Evolutionary conservation across 1,140 invertebrate genomes (phyloP).

Genomic region (Penaeus japonicus): DNA sequence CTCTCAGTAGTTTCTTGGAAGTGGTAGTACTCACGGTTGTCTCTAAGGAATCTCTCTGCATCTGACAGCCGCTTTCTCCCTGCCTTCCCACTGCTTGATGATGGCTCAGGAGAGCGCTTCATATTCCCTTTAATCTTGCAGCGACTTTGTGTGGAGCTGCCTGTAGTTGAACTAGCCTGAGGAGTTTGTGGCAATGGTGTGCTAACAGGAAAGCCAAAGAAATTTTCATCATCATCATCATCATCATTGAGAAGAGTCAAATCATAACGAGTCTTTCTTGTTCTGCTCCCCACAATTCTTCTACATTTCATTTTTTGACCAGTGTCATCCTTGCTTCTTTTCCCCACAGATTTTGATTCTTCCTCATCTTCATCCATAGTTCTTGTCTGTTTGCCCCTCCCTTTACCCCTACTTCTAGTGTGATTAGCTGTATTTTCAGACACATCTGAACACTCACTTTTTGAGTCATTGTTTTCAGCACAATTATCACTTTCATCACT

Average conservation of each 20-base stretch:
- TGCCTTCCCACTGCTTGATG: constrained; percentile 21
- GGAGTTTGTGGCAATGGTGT: constrained; percentile 34
- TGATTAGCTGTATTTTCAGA: constrained; percentile 36
- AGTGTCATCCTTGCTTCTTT: constrained; percentile 31
- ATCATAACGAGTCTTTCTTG: constrained; percentile 52
- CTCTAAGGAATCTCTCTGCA: constrained; percentile 57
- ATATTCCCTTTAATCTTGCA: constrained; percentile 26
- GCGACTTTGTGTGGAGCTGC: constrained; percentile 15
- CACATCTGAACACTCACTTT: constrained; percentile 54
- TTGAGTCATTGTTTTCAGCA: constrained; percentile 45
- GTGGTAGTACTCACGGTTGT: constrained; percentile 58
- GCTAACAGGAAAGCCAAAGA: constrained; percentile 48
- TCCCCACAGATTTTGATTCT: constrained; percentile 24
- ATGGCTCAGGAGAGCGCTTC: constrained; percentile 13
- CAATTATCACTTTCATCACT: constrained; percentile 49
- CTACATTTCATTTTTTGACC: constrained; percentile 21
- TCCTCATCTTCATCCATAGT: constrained; percentile 31
- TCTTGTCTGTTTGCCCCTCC: constrained; percentile 34
- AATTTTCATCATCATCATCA: constrained; percentile 51
- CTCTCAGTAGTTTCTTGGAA: constrained; percentile 58
- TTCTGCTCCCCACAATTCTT: constrained; percentile 30
- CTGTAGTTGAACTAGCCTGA: background rate
- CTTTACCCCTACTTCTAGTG: constrained; percentile 45
- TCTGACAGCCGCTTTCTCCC: constrained; percentile 55
- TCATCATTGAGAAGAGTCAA: constrained; percentile 56